Percentiles rank a stretch among this genome's conserved stretches.
Evolutionary conservation across 2,888 invertebrate species (phyloP).

Genomic region (Acanthoscelides obtectus): DNA sequence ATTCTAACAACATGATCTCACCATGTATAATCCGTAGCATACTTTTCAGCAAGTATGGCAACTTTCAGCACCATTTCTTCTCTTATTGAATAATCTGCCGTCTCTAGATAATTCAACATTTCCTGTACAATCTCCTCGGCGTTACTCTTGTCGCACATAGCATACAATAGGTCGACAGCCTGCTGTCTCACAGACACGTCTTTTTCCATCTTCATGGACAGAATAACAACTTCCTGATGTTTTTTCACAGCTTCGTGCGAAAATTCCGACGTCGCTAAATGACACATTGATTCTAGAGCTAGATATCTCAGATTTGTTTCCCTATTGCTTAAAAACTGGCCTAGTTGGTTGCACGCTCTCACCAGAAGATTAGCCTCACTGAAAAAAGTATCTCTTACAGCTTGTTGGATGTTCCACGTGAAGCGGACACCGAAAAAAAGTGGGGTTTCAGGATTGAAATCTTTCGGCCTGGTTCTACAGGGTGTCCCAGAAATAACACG

Average conservation of each 20-base stretch:
- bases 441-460: too few species aligned
- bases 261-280: slow-evolving; percentile 97
- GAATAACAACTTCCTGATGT: slow-evolving; percentile 98
- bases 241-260: slow-evolving; percentile 99
- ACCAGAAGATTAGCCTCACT: slow-evolving; percentile 95
- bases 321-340: slow-evolving; percentile 94
- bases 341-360: slow-evolving; percentile 96
- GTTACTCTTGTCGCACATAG: slow-evolving; percentile 99
- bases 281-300: slow-evolving; percentile 98
- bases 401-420: too few species aligned
- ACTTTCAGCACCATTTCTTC: slow-evolving; percentile 99
- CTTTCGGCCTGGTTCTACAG: too few species aligned
- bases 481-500: too few species aligned
- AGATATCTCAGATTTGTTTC: slow-evolving; percentile 98
- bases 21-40: slow-evolving; percentile 99
- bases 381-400: too few species aligned
- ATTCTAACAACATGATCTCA: too few species aligned
- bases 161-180: slow-evolving; percentile 96
- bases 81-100: slow-evolving; percentile 98
- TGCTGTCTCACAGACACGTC: slow-evolving; percentile 97
- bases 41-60: slow-evolving; percentile 98
- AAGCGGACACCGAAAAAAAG: too few species aligned
- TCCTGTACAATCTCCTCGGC: slow-evolving; percentile 99
- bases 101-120: slow-evolving; percentile 98
- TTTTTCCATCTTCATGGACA: slow-evolving; percentile 98